Conservation (phyloP, 1,140 invertebrate genomes). For the Neocloeon triangulifer region DNA sequence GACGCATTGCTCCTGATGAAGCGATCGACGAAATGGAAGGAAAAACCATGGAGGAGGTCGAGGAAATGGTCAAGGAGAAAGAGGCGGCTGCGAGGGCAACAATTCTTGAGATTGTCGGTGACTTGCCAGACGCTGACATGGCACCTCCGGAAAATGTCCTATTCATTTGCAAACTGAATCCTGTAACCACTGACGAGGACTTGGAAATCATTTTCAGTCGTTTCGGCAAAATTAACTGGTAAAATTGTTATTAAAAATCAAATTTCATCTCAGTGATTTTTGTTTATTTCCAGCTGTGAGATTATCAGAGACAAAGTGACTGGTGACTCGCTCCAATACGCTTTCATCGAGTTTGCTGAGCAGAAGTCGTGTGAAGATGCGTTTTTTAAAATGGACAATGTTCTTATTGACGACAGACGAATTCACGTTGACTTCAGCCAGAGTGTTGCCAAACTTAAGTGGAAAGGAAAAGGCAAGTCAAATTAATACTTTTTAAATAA, state of each 20-base stretch:
- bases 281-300: slow-evolving; percentile 49
- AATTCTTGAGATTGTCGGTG: slow-evolving; percentile 96
- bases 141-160: slow-evolving; percentile 97
- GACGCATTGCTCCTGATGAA: slow-evolving; percentile 84
- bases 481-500: neutral
- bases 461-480: slow-evolving; percentile 52
- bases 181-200: slow-evolving; percentile 94
- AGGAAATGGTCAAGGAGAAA: slow-evolving; percentile 68
- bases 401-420: slow-evolving; percentile 90
- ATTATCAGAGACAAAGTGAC: slow-evolving; percentile 87
- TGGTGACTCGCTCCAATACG: slow-evolving; percentile 92
- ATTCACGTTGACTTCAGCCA: slow-evolving; percentile 99
- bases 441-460: slow-evolving; percentile 81
- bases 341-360: slow-evolving; percentile 96
- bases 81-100: slow-evolving; percentile 93
- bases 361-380: slow-evolving; percentile 91
- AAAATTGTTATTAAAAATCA: slow-evolving; percentile 5
- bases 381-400: slow-evolving; percentile 99
- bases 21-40: slow-evolving; percentile 80
- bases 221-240: slow-evolving; percentile 79
- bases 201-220: slow-evolving; percentile 94
- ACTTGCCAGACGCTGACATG: slow-evolving; percentile 90
- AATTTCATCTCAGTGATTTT: neutral
- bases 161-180: slow-evolving; percentile 99
- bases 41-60: slow-evolving; percentile 58